Conservation (phyloP, 2,888 invertebrate genomes). For the Lagria hirta region DNA sequence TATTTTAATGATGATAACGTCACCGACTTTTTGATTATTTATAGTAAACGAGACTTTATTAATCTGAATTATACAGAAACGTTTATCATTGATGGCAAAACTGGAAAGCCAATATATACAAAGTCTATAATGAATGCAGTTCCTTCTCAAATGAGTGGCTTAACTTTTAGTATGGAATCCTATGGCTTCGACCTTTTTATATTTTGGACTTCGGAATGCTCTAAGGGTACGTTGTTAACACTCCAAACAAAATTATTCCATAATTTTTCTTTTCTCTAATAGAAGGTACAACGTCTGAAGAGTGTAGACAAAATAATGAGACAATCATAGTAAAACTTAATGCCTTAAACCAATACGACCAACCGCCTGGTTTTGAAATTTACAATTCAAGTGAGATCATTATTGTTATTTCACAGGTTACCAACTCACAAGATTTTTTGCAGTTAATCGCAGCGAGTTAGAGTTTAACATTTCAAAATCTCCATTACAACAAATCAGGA, state of each 20-base stretch:
- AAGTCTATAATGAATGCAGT: slow-evolving; percentile 62
- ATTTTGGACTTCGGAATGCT: slow-evolving; percentile 75
- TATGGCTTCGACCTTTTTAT: slow-evolving; percentile 76
- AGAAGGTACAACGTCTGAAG: slow-evolving; percentile 28
- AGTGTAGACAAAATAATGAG: slow-evolving; percentile 59
- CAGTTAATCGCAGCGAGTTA: slow-evolving; percentile 40
- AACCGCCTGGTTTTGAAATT: slow-evolving; percentile 70
- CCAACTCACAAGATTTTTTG: too few species aligned
- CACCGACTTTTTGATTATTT: slow-evolving; percentile 78
- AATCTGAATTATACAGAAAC: slow-evolving; percentile 64
- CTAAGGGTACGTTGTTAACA: slow-evolving; percentile 33
- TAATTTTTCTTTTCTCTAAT: slow-evolving; percentile 11
- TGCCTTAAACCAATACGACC: slow-evolving; percentile 65
- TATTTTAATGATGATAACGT: slow-evolving; percentile 75
- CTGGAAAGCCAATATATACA: slow-evolving; percentile 61
- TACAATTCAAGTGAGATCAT: slow-evolving; percentile 65
- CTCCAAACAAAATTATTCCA: slow-evolving; percentile 8
- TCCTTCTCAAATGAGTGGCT: slow-evolving; percentile 62
- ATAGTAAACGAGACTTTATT: slow-evolving; percentile 46
- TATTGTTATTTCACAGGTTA: slow-evolving; percentile 2
- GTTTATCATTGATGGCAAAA: slow-evolving; percentile 63
- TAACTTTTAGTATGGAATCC: slow-evolving; percentile 61
- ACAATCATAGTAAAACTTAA: slow-evolving; percentile 66
- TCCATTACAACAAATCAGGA: slow-evolving; percentile 44
- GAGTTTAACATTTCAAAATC: slow-evolving; percentile 47